phyloP scores from a whole-genome alignment of 1,140 invertebrate genomes.

The Drosophila grimshawi region DNA sequence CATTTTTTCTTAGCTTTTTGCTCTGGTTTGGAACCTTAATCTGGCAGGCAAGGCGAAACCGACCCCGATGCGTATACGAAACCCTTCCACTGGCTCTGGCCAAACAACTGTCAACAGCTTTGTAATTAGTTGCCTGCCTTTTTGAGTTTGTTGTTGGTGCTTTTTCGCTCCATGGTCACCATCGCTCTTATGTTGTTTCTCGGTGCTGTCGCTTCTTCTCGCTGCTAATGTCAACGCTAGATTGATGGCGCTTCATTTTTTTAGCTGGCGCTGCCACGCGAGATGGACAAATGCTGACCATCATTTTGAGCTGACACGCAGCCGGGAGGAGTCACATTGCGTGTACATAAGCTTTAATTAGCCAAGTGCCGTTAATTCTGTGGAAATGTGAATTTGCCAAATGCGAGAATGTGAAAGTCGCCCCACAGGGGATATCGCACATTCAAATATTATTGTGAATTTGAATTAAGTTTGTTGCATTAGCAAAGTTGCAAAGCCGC shows the following conservation, averaged over 20 bases:
- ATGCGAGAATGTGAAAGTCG: neutral
- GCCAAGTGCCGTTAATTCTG: conserved; percentile 22
- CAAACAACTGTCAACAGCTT: conserved; percentile 47
- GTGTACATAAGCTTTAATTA: conserved; percentile 39
- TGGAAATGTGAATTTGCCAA: neutral
- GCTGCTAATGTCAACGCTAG: conserved; percentile 64
- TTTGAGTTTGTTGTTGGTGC: conserved; percentile 22
- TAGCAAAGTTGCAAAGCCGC: conserved; percentile 26
- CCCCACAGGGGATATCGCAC: neutral
- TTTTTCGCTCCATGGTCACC: conserved; percentile 31
- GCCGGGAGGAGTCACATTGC: conserved; percentile 15
- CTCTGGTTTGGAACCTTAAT: conserved; percentile 18
- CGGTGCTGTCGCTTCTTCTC: conserved; percentile 14
- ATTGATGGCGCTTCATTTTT: conserved; percentile 75
- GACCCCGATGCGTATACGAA: conserved; percentile 1
- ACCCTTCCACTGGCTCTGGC: conserved; percentile 16
- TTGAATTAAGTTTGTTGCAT: conserved; percentile 24
- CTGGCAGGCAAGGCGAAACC: conserved; percentile 24
- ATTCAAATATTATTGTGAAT: conserved; percentile 19
- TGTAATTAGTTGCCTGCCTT: conserved; percentile 74
- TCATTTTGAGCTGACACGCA: conserved; percentile 31
- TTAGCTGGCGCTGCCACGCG: conserved; percentile 61
- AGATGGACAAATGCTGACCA: conserved; percentile 64
- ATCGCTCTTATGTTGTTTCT: neutral
- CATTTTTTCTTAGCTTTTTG: conserved; percentile 9